These are phyloP conservation scores for Phaethon lepturus DNA, from an alignment of 2,113 vertebrate genomes.

Conservation along the genomic window DNA sequence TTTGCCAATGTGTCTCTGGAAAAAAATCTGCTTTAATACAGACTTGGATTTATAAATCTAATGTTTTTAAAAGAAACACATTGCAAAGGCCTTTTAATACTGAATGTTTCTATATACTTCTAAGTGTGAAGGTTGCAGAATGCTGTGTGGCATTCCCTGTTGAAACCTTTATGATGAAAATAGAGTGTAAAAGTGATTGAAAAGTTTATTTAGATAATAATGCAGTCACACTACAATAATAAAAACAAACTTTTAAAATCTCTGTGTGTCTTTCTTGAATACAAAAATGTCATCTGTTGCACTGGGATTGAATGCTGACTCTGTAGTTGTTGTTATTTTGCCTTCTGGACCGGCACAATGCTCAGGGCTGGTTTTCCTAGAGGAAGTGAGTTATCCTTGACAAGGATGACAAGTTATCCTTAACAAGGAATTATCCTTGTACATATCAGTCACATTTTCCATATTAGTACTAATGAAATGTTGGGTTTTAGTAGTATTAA, in stretches of 20 bases:
- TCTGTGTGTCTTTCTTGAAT: neutral
- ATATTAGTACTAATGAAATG: neutral
- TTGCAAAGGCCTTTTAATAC: conserved; percentile 20
- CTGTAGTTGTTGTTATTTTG: neutral
- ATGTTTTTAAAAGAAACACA: neutral
- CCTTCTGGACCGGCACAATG: neutral
- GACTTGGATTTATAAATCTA: neutral
- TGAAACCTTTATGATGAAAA: neutral
- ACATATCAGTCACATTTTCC: neutral
- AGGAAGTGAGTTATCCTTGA: neutral
- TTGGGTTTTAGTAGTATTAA: neutral
- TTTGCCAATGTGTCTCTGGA: neutral
- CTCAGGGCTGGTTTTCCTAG: neutral
- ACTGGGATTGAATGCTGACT: neutral
- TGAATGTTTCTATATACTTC: neutral
- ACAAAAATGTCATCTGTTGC: neutral
- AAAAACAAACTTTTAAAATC: conserved; percentile 14
- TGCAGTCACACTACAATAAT: neutral
- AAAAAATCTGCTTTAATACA: neutral
- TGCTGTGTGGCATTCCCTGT: neutral
- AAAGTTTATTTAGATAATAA: conserved; percentile 32
- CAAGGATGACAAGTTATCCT: too few relatives aligned
- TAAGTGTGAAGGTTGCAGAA: neutral
- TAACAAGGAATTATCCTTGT: neutral
- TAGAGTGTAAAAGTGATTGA: neutral